phyloP scores from a whole-genome alignment of 1,140 invertebrate genomes.

The Drosophila hydei region DNA sequence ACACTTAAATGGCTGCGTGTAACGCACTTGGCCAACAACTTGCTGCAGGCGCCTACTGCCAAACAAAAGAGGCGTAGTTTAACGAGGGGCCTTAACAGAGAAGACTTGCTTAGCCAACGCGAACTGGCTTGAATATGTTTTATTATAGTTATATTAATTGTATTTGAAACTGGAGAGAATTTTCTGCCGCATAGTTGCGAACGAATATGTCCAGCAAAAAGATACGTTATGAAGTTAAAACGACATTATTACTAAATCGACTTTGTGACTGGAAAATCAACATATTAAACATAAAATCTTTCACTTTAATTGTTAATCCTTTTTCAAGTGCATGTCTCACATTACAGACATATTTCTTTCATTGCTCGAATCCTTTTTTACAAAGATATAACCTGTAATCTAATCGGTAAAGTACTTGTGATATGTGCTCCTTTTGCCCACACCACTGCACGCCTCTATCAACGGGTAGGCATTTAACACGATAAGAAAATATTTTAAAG shows the following conservation, averaged over 20 bases:
- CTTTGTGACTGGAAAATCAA: too few relatives aligned
- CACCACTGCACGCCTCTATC: conserved; percentile 48
- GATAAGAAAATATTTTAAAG: conserved; percentile 80
- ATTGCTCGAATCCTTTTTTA: neutral
- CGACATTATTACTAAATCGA: too few relatives aligned
- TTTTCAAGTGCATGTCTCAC: too few relatives aligned
- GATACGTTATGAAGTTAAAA: too few relatives aligned
- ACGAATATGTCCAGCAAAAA: too few relatives aligned
- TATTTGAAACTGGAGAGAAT: too few relatives aligned
- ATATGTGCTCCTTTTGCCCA: conserved; percentile 9
- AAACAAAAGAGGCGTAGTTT: conserved; percentile 54
- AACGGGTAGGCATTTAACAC: conserved; percentile 50
- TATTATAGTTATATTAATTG: too few relatives aligned
- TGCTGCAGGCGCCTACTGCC: conserved; percentile 35
- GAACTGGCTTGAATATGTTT: neutral
- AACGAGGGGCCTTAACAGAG: conserved; percentile 27
- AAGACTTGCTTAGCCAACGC: neutral
- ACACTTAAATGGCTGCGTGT: conserved; percentile 63
- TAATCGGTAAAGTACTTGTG: neutral
- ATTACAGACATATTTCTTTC: too few relatives aligned
- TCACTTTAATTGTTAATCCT: too few relatives aligned
- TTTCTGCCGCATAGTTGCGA: too few relatives aligned
- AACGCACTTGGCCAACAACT: conserved; percentile 51
- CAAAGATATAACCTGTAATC: conserved; percentile 1
- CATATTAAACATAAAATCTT: too few relatives aligned